Conservation (phyloP, 2,888 invertebrate genomes). For the Encarsia formosa region DNA sequence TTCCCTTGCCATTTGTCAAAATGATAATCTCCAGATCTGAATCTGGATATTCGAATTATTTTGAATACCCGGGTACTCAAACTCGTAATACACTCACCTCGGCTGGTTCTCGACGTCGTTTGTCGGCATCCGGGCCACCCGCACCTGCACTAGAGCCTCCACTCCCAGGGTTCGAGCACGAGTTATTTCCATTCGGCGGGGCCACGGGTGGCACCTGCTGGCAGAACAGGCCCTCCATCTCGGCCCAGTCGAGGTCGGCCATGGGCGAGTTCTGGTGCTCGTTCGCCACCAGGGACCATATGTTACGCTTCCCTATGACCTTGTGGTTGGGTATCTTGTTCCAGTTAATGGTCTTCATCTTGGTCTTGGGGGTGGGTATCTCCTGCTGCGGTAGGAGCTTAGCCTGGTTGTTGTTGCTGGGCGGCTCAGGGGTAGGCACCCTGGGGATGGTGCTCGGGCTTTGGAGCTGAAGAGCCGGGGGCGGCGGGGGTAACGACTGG, state of each 20-base stretch:
- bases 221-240: slow-evolving; percentile 92
- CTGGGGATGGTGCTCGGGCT: slow-evolving; percentile 30
- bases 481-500: slow-evolving; percentile 35
- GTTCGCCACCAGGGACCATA: slow-evolving; percentile 87
- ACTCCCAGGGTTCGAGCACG: slow-evolving; percentile 56
- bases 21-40: too few relatives aligned
- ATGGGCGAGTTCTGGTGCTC: slow-evolving; percentile 80
- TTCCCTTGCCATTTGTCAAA: too few relatives aligned
- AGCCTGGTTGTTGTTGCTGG: slow-evolving; percentile 47
- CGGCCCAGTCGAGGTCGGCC: slow-evolving; percentile 85
- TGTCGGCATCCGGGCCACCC: slow-evolving; percentile 53
- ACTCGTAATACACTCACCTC: slow-evolving; percentile 55
- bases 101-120: slow-evolving; percentile 73
- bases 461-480: slow-evolving; percentile 43
- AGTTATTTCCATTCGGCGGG: slow-evolving; percentile 50
- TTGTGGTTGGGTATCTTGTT: slow-evolving; percentile 91
- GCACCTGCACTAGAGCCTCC: slow-evolving; percentile 52
- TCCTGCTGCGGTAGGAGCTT: slow-evolving; percentile 81
- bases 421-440: slow-evolving; percentile 44
- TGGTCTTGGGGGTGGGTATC: slow-evolving; percentile 88
- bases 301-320: slow-evolving; percentile 84
- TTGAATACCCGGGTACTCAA: slow-evolving; percentile 4
- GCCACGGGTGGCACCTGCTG: slow-evolving; percentile 66
- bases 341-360: slow-evolving; percentile 98
- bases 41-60: too few relatives aligned